Evolutionary conservation across 2,797 vertebrate species (phyloP).

Genomic region (Simalia tracyae): DNA sequence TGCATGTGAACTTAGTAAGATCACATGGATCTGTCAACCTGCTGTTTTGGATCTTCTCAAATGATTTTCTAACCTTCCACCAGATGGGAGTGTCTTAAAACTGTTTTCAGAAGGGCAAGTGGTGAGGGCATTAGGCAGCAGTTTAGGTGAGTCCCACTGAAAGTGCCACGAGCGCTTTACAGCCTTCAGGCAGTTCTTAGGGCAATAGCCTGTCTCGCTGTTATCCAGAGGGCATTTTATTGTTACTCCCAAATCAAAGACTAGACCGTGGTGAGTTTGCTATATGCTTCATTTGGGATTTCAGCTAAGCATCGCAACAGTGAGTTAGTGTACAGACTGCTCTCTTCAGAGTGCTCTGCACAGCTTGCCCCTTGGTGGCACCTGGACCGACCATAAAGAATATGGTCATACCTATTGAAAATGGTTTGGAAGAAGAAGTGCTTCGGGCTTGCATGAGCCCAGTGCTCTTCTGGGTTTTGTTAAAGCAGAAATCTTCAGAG

Average conservation of each 20-base stretch:
- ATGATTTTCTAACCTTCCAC: too few species aligned
- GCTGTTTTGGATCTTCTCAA: not conserved
- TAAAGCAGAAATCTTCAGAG: too few species aligned
- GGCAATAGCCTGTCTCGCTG: not conserved
- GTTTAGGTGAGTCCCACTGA: not conserved
- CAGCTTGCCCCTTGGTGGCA: not conserved
- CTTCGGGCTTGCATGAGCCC: too few species aligned
- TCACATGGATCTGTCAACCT: not conserved
- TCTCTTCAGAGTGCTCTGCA: not conserved
- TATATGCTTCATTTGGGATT: not conserved
- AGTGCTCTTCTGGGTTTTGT: too few species aligned
- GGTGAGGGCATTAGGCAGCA: not conserved
- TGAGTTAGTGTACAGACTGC: not conserved
- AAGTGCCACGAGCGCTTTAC: too few species aligned
- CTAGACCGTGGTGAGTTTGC: not conserved
- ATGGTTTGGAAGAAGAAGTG: too few species aligned
- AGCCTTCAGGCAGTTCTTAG: not conserved
- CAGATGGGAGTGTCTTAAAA: not conserved
- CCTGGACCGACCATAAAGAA: not conserved
- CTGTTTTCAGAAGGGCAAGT: not conserved
- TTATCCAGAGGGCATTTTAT: not conserved
- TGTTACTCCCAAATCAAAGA: not conserved
- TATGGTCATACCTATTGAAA: too few species aligned
- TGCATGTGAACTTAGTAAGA: not conserved
- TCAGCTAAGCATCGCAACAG: not conserved